Conservation (phyloP, 2,113 vertebrate species). For the Alaudala cheleensis region DNA sequence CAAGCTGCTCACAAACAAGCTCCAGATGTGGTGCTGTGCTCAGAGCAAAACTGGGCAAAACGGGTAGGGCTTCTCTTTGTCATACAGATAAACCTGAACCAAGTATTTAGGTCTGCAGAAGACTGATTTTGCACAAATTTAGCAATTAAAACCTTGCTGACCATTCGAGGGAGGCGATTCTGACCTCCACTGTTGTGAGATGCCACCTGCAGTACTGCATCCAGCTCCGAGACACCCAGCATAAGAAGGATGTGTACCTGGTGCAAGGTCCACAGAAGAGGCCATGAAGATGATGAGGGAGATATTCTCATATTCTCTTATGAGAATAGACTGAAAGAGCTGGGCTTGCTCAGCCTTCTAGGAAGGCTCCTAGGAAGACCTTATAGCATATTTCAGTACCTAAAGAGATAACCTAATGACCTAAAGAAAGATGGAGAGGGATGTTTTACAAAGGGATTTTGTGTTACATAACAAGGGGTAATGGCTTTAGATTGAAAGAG, state of each 20-base stretch:
- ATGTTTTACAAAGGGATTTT: not conserved
- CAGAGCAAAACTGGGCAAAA: not conserved
- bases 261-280: not conserved
- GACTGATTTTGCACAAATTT: not conserved
- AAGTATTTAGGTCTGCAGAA: not conserved
- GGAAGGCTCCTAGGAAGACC: not conserved
- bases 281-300: not conserved
- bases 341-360: not conserved
- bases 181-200: not conserved
- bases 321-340: not conserved
- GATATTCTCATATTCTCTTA: not conserved
- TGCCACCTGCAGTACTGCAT: not conserved
- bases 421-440: not conserved
- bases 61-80: fast-evolving
- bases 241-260: not conserved
- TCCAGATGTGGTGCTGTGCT: fast-evolving
- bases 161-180: fast-evolving
- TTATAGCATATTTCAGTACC: not conserved
- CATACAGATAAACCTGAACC: not conserved
- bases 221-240: not conserved
- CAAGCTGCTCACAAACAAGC: not conserved
- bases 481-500: not conserved
- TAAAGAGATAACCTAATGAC: not conserved
- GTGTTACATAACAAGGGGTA: not conserved
- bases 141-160: not conserved